phyloP scores from a whole-genome alignment of 2,888 invertebrate species.

The Macrosoma leucophasiata region DNA sequence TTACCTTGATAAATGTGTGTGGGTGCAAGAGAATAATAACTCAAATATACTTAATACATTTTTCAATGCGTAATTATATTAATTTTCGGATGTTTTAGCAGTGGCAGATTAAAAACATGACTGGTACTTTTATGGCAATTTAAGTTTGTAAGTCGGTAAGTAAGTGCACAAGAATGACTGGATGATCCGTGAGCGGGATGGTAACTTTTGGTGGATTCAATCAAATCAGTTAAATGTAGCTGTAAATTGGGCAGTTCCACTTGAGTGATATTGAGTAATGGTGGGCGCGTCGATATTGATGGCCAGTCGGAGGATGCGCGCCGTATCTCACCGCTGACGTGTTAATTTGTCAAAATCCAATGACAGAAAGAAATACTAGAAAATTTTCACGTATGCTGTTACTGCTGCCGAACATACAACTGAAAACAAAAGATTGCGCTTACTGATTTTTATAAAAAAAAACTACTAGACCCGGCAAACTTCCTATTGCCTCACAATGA shows the following conservation, averaged over 20 bases:
- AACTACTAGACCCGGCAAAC: no score
- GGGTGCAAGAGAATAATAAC: conserved; percentile 7
- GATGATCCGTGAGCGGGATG: no score
- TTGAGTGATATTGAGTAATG: conserved; percentile 70
- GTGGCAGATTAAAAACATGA: neutral
- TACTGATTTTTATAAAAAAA: no score
- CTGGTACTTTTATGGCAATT: neutral
- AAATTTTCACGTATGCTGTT: no score
- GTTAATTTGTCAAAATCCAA: conserved; percentile 65
- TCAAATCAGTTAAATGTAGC: conserved; percentile 72
- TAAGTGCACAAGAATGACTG: no score
- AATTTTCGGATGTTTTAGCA: neutral
- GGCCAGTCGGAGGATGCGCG: conserved; percentile 45
- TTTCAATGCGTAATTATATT: neutral
- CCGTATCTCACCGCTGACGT: conserved; percentile 53
- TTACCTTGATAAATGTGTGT: conserved; percentile 8
- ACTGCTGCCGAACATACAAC: no score
- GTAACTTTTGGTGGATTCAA: conserved; percentile 63
- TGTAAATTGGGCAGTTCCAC: conserved; percentile 72
- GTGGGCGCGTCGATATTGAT: conserved; percentile 61
- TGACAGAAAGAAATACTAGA: conserved; percentile 43
- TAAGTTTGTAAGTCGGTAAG: neutral
- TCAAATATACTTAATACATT: neutral
- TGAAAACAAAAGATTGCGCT: no score
- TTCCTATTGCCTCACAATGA: no score